Evolutionary conservation across 2,888 invertebrate species (phyloP).

Genomic region (Xylophagus ater): DNA sequence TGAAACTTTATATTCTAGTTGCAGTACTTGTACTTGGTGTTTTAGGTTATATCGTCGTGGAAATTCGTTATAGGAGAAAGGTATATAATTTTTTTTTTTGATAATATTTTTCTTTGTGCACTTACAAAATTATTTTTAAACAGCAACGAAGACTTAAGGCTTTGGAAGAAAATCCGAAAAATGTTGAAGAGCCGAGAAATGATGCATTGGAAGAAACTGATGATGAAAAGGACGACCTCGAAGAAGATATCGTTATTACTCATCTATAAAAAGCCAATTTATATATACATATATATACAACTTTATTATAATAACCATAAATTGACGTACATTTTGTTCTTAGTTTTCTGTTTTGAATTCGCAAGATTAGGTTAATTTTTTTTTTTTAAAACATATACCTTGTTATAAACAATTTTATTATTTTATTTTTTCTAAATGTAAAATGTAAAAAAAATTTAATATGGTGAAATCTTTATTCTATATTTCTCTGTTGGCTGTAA

Average conservation of each 20-base stretch:
- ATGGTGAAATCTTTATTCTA: neutral
- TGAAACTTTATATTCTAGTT: slow-evolving; percentile 77
- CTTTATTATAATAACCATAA: no score
- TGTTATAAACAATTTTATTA: no score
- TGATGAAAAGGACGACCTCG: slow-evolving; percentile 76
- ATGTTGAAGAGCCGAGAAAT: slow-evolving; percentile 29
- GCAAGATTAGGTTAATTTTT: no score
- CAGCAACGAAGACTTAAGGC: slow-evolving; percentile 61
- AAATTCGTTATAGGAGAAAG: slow-evolving; percentile 73
- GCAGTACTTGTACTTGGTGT: slow-evolving; percentile 63
- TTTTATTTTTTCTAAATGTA: no score
- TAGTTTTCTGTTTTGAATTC: no score
- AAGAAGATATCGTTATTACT: slow-evolving; percentile 78
- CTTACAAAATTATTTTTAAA: slow-evolving; percentile 21
- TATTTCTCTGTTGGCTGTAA: slow-evolving; percentile 5
- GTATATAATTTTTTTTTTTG: slow-evolving; percentile 34
- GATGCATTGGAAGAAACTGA: slow-evolving; percentile 62
- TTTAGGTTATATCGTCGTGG: slow-evolving; percentile 67
- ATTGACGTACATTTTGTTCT: no score
- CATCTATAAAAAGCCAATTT: slow-evolving; percentile 56
- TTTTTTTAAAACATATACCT: no score
- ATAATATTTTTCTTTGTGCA: slow-evolving; percentile 1
- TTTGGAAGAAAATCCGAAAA: slow-evolving; percentile 50
- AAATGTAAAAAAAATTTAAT: no score
- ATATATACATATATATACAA: no score